A percentile compares a stretch with the other conserved stretches of the same genome.
Conservation (phyloP, 2,888 invertebrate species). For the Drosophila picticornis region DNA sequence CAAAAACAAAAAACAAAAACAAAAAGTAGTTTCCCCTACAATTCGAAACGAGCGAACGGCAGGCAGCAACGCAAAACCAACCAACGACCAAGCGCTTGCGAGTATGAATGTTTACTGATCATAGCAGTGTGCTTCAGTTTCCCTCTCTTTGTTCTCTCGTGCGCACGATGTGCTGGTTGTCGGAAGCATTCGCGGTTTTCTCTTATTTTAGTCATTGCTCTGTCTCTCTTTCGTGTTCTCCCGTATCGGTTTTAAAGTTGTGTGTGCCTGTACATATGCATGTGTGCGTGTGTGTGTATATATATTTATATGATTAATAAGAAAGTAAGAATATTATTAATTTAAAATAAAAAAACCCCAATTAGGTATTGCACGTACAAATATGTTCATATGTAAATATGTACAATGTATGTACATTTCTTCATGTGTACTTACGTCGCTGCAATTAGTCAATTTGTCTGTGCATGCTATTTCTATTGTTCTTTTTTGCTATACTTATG, state of each 20-base stretch:
- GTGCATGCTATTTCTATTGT: neutral
- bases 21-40: neutral
- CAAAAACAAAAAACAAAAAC: slow-evolving; percentile 14
- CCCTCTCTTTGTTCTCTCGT: no score
- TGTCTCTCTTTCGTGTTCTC: no score
- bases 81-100: neutral
- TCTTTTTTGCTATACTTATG: no score
- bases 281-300: slow-evolving; percentile 1
- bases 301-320: slow-evolving; percentile 1
- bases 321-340: neutral
- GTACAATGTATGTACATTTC: neutral
- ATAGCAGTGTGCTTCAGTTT: no score
- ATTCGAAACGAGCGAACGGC: slow-evolving; percentile 7
- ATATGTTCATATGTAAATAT: neutral
- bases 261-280: neutral
- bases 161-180: no score
- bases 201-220: neutral
- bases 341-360: slow-evolving; percentile 3
- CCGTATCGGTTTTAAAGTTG: neutral
- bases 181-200: slow-evolving; percentile 3
- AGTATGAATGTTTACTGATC: no score
- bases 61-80: neutral
- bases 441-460: slow-evolving; percentile 31
- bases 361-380: neutral
- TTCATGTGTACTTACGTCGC: neutral